phyloP scores from a whole-genome alignment of 2,888 invertebrate species.

The Apotomis betuletana region DNA sequence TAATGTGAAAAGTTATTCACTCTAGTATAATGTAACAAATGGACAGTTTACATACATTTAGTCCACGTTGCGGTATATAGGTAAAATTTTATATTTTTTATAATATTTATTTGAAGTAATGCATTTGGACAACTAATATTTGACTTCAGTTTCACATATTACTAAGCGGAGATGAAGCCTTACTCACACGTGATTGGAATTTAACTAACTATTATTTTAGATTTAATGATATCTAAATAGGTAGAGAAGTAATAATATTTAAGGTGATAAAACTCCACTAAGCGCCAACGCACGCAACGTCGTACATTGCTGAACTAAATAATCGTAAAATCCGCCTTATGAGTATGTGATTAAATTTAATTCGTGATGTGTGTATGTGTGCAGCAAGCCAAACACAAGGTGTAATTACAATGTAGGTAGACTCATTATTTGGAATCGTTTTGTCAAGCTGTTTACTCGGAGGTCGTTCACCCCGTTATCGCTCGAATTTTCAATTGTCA shows the following conservation, averaged over 20 bases:
- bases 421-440: slow-evolving; percentile 54
- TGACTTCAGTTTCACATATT: no score
- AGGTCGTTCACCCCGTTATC: slow-evolving; percentile 75
- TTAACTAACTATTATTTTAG: no score
- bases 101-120: no score
- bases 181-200: no score
- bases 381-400: slow-evolving; percentile 22
- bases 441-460: slow-evolving; percentile 59
- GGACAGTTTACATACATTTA: no score
- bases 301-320: not conserved
- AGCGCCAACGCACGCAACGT: not conserved
- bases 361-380: slow-evolving; percentile 2
- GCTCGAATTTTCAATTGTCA: slow-evolving; percentile 56
- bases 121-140: no score
- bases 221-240: not conserved
- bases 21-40: no score
- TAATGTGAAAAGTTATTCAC: no score
- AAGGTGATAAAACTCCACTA: not conserved
- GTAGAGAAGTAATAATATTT: not conserved
- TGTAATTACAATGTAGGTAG: slow-evolving; percentile 43
- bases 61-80: no score
- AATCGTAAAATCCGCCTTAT: not conserved
- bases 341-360: not conserved
- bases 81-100: no score
- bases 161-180: no score